These are phyloP conservation scores for Caenorhabditis panamensis DNA, from an alignment of 2,888 invertebrate species.

Conservation along the genomic window DNA sequence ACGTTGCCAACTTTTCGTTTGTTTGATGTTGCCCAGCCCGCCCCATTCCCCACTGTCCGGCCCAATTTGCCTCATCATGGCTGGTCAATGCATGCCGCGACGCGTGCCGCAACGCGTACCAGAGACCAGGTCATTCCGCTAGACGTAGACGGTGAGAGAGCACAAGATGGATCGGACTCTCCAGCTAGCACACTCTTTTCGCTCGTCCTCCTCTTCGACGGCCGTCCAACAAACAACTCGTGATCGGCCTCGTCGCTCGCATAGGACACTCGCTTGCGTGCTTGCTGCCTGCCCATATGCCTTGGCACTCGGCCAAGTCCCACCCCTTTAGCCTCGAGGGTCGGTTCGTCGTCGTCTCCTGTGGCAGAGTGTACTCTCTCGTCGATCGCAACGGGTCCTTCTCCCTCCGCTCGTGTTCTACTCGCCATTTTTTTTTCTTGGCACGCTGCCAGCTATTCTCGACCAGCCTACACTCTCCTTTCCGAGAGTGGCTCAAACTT, in stretches of 20 bases:
- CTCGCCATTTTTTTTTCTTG: constrained; percentile 35
- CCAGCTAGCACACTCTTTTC: background rate
- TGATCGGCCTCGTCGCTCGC: constrained; percentile 31
- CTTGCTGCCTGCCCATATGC: constrained; percentile 44
- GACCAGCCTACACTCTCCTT: constrained; percentile 21
- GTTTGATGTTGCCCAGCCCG: constrained; percentile 6
- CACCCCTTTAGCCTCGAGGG: constrained; percentile 28
- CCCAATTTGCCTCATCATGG: constrained; percentile 36
- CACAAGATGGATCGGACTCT: constrained; percentile 7
- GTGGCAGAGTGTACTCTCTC: background rate
- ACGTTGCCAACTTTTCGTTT: constrained; percentile 29
- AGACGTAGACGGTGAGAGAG: constrained; percentile 37
- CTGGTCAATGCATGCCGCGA: constrained; percentile 26
- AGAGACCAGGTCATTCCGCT: background rate
- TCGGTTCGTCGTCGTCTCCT: constrained; percentile 14
- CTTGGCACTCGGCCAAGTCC: constrained; percentile 50
- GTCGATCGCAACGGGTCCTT: constrained; percentile 13
- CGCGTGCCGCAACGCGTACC: constrained; percentile 41
- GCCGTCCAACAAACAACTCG: constrained; percentile 51
- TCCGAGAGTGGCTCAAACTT: constrained; percentile 6
- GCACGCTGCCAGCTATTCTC: constrained; percentile 37
- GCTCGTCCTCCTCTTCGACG: constrained; percentile 7
- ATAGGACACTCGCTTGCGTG: constrained; percentile 21
- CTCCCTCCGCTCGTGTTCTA: constrained; percentile 18
- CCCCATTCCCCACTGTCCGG: constrained; percentile 7